Conservation (phyloP, 2,797 vertebrate genomes). For the Bradypus variegatus region DNA sequence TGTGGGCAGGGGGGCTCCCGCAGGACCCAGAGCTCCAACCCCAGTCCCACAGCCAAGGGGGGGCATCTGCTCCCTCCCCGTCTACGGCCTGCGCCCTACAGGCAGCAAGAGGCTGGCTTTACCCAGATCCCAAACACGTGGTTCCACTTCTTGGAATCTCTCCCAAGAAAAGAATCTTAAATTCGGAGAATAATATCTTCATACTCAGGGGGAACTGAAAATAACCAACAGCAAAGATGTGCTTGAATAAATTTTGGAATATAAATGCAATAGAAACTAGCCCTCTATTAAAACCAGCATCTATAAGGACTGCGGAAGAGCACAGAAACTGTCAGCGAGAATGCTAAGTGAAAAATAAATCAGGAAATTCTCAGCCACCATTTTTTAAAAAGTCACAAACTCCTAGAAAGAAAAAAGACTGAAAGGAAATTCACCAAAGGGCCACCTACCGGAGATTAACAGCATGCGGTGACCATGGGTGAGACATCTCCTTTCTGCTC, state of each 20-base stretch:
- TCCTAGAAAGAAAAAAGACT: background rate
- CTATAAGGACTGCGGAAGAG: background rate
- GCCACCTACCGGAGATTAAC: accelerated
- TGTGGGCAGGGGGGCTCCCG: background rate
- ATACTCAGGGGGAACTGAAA: background rate
- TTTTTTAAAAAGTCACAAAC: background rate
- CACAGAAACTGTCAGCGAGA: accelerated
- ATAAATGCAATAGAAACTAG: accelerated
- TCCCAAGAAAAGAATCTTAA: background rate
- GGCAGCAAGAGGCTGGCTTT: background rate
- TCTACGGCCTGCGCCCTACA: background rate
- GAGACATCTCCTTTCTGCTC: background rate
- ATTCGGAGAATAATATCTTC: background rate
- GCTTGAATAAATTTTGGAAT: background rate
- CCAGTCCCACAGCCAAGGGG: accelerated
- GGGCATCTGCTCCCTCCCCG: background rate
- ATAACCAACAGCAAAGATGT: background rate
- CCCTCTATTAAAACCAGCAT: background rate
- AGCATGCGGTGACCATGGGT: accelerated
- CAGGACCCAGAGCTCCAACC: background rate
- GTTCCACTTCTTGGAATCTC: background rate
- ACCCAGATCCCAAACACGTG: background rate
- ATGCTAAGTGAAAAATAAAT: background rate
- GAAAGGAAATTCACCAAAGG: background rate
- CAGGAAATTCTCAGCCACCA: background rate